Base-by-base conservation (phyloP, 2,113 vertebrate species). In the Ia io region DNA sequence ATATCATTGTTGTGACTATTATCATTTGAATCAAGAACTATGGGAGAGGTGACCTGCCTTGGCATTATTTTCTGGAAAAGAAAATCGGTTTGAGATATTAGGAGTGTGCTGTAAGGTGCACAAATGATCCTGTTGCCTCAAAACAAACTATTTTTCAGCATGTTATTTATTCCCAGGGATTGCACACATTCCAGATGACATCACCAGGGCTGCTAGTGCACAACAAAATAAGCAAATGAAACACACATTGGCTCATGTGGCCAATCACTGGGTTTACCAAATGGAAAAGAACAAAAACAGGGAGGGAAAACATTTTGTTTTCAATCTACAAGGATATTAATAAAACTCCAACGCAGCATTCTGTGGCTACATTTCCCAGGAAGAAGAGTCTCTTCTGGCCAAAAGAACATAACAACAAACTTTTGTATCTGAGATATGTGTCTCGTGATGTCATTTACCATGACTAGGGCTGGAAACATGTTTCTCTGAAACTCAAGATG, bases 291-390 rank as follows among this genome's bases (percentile, higher is more conserved):
- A 96, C 90, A 96, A 96, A 96, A 96, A 95, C 18, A 80, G 65
- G 92, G 91, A 98, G 96, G 95, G 84, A 97, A 97, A 97, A 97
- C 96, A 97, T 97, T 97, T 98, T 97, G 97, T 97, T 97, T 98
- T 97, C 96, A 95, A 70, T 96, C 96, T 96, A 82, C 96, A 95
- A 92, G 93, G 91, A 95, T 96, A 97, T 97, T 96, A 97, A 97
- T 97, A 96, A 96, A 96, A 97, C 76, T 77, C 89, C 88, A 97
- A 94, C 90, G 92, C 95, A 96, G 91, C 89, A 95, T 93, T 97
- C 90, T 97, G 96, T 91, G 97, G 96, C 95, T 95, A 80, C 69
- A 87, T 92, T 96, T 97, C 96, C 88, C 97, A 96, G 90, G 96
- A 96, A 97, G 95, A 95, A 30, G 91, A 95, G 65, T 89, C 77